Conservation (phyloP, 1,140 invertebrate species). For the Euglossa dilemma region DNA sequence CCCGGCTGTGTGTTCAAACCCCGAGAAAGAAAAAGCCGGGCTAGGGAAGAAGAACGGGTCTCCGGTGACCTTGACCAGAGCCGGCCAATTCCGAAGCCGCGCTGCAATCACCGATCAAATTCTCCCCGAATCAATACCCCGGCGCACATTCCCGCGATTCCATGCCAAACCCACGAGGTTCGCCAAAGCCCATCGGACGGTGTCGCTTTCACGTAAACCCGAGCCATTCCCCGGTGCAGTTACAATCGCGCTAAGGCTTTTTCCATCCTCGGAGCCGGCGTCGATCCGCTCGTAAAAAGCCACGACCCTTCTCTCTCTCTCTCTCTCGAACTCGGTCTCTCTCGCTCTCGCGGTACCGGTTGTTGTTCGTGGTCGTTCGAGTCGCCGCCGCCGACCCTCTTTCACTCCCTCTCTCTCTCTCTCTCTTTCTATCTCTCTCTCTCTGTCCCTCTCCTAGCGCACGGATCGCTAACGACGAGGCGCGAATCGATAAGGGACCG, state of each 20-base stretch:
- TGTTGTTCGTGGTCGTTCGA: background rate
- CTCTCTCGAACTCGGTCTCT: background rate
- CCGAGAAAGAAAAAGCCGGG: too few species aligned
- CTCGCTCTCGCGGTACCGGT: background rate
- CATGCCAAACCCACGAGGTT: constrained; percentile 1
- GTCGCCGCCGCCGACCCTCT: background rate
- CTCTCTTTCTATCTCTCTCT: background rate
- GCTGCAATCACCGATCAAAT: constrained; percentile 8
- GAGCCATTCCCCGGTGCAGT: background rate
- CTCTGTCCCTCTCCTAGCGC: constrained; percentile 6
- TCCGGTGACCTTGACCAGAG: background rate
- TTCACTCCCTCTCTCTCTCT: background rate
- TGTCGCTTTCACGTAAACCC: constrained; percentile 23
- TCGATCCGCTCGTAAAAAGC: constrained; percentile 61
- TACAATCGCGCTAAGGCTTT: constrained; percentile 30
- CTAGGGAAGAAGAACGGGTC: background rate
- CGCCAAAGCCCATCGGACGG: background rate
- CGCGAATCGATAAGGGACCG: constrained; percentile 70
- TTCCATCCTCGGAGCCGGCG: constrained; percentile 21
- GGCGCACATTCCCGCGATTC: background rate
- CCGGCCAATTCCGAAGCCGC: background rate
- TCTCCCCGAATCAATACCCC: background rate
- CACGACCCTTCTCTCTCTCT: constrained; percentile 5
- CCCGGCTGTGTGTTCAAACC: too few species aligned
- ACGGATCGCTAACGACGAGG: constrained; percentile 60